Evolutionary conservation across 2,113 vertebrate genomes (phyloP), one percentile per base, ranked within the genome.

Genomic region (Takifugu flavidus): DNA sequence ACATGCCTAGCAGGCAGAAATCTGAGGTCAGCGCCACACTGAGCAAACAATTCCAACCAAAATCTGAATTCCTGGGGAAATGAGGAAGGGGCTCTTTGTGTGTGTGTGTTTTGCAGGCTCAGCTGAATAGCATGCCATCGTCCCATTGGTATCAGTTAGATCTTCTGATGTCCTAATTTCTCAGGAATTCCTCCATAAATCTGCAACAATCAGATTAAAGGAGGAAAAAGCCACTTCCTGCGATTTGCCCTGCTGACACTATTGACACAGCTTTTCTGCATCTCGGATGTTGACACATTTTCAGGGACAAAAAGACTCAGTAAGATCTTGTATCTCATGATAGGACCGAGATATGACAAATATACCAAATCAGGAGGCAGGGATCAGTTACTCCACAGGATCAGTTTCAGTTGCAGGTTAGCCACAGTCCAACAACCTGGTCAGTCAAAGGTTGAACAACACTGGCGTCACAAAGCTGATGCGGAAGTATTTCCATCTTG

Each of bases 61-160:
- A 78, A 82, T 79, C 73, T 77, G 75, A 44, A 85, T 81, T 83
- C 81, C 80, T 80, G 64, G 59, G 82, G 77, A 85, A 84, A 80
- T 74, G 62, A 83, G 74, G 77, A 80, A 60, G 63, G 60, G 62
- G 27, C 51, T 26, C 2, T 46, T 47, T 52, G 68, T 20, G 26
- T 5, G 14, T 59, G n/a, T 55, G 5, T 56, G n/a, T 45, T 42
- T n/a, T 53, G 51, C 29, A 12, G 5, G 51, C 14, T 12, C 14
- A 13, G 13, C 4, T 56, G 34, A 47, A 26, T 42, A 54, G 0
- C 62, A 27, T 1, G 12, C 45, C 13, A 20, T 69, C 26, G 31
- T 64, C 15, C 53, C 26, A 28, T 4, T 42, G 44, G 14, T 4
- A 39, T 39, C 34, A 11, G 34, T 39, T 39, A 39, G 34, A 39